Evolutionary conservation across 2,797 vertebrate species (phyloP).

Genomic region (Eulemur coronatus): DNA sequence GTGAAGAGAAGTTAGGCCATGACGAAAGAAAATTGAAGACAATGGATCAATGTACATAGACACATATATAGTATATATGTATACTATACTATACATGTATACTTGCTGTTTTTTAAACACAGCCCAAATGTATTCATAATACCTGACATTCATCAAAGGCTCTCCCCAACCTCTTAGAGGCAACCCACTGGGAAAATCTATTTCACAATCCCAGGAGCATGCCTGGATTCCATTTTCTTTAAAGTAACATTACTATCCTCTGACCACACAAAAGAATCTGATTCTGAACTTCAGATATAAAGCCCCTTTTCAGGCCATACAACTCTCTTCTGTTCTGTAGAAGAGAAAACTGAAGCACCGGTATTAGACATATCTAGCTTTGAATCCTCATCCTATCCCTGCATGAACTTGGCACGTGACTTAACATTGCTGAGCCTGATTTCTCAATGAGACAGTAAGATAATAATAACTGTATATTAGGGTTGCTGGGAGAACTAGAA

Average conservation of each 20-base stretch:
- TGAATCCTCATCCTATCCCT: background rate
- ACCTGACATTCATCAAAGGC: background rate
- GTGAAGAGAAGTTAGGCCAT: background rate
- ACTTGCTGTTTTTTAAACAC: background rate
- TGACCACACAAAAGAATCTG: background rate
- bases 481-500: background rate
- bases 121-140: background rate
- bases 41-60: background rate
- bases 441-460: background rate
- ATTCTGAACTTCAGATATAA: background rate
- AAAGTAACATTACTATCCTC: background rate
- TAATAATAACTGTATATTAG: background rate
- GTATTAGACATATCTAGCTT: background rate
- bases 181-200: background rate
- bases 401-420: background rate
- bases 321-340: background rate
- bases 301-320: background rate
- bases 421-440: background rate
- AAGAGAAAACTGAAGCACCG: background rate
- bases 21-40: background rate
- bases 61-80: background rate
- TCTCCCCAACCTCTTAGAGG: background rate
- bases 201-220: background rate
- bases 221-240: background rate
- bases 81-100: too few species aligned